These are phyloP conservation scores for Stomatorhinus ivindoensis DNA, from an alignment of 2,113 vertebrate genomes.

Conservation along the genomic window DNA sequence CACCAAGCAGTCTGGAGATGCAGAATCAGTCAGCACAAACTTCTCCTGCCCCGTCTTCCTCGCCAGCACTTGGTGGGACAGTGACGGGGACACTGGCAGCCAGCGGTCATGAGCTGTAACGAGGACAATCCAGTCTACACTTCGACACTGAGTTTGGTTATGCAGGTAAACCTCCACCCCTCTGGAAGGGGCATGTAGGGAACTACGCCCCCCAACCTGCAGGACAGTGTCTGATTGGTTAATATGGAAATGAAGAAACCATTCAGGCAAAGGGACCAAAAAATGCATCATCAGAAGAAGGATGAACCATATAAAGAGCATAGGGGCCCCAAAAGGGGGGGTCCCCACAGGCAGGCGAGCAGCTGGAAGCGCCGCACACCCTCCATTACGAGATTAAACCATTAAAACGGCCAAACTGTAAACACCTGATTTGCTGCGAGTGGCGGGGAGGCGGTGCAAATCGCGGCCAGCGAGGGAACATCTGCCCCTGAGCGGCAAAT, in stretches of 20 bases:
- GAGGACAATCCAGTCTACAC: background rate
- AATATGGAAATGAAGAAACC: background rate
- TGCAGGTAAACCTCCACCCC: background rate
- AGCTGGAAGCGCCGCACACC: background rate
- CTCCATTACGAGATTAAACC: slow-evolving; percentile 14
- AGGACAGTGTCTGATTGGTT: background rate
- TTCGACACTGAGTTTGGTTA: background rate
- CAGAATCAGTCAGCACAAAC: slow-evolving; percentile 51
- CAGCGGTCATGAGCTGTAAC: background rate
- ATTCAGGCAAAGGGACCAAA: background rate
- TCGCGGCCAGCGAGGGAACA: slow-evolving; percentile 54
- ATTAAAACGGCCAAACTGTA: slow-evolving; percentile 23
- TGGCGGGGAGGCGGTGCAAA: slow-evolving; percentile 29
- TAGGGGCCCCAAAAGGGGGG: background rate
- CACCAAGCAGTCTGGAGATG: slow-evolving; percentile 47
- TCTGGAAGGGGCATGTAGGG: background rate
- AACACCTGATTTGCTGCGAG: slow-evolving; percentile 42
- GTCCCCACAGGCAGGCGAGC: background rate
- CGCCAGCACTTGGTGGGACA: background rate
- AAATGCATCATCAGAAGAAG: background rate
- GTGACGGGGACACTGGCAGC: background rate
- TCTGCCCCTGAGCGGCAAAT: slow-evolving; percentile 54
- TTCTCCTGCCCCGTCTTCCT: slow-evolving; percentile 39
- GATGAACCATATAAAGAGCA: background rate
- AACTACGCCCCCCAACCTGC: background rate